Percentiles rank a stretch among this genome's conserved stretches.
These are phyloP conservation scores for Benthosema pterotum DNA, from an alignment of 2,797 vertebrate genomes.

Conservation along the genomic window DNA sequence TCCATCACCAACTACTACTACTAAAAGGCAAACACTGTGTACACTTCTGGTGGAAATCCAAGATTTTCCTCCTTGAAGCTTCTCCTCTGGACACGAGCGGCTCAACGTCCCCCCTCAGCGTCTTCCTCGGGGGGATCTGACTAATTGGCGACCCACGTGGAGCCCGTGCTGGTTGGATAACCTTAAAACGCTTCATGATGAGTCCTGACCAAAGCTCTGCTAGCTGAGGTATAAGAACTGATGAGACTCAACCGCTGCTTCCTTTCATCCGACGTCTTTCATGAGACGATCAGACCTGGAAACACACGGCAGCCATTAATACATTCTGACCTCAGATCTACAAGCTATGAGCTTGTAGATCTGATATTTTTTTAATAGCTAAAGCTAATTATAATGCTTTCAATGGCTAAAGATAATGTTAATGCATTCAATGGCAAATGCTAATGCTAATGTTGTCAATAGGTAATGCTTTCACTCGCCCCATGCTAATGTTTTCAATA, in stretches of 20 bases:
- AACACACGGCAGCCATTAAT: constrained; percentile 39
- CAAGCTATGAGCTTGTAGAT: no score
- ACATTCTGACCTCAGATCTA: no score
- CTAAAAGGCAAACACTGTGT: constrained; percentile 58
- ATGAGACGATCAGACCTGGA: constrained; percentile 63
- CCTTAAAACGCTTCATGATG: constrained; percentile 66
- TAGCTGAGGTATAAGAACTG: constrained; percentile 62
- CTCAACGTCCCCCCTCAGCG: constrained; percentile 59
- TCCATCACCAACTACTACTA: no score
- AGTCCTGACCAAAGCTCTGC: constrained; percentile 58
- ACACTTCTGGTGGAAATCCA: constrained; percentile 61
- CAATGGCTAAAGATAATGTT: no score
- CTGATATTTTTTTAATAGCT: no score
- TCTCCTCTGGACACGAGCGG: constrained; percentile 48
- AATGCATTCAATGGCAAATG: no score
- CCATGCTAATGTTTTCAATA: no score
- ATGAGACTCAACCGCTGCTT: constrained; percentile 54
- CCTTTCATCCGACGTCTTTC: constrained; percentile 57
- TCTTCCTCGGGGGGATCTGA: constrained; percentile 56
- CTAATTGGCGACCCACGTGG: constrained; percentile 62
- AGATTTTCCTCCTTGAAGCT: constrained; percentile 67
- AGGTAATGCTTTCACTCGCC: no score
- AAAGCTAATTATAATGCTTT: no score
- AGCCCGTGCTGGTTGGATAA: constrained; percentile 67
- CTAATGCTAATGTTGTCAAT: no score